phyloP scores from a whole-genome alignment of 2,113 vertebrate genomes.

The Nannospalax galili region DNA sequence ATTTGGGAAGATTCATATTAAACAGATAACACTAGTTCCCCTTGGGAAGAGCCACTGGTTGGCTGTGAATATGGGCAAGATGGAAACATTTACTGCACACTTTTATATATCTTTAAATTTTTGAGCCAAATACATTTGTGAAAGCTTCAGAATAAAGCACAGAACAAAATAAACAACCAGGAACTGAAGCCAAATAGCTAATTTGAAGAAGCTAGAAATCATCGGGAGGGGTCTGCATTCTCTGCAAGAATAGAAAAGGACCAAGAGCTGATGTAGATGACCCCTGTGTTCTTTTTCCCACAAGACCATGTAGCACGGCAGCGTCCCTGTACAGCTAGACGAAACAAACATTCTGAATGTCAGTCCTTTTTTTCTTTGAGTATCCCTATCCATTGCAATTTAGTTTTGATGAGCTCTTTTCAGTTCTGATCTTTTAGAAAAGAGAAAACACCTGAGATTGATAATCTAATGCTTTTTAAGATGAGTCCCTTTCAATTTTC shows the following conservation, averaged over 20 bases:
- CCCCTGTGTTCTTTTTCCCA: neutral
- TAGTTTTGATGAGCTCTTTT: neutral
- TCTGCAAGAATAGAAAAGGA: neutral
- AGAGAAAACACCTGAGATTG: neutral
- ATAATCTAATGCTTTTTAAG: constrained; percentile 11
- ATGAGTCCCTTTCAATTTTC: constrained; percentile 15
- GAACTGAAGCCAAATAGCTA: constrained; percentile 3
- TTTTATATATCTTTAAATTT: neutral
- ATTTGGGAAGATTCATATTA: neutral
- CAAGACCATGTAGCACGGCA: neutral
- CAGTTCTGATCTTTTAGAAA: constrained; percentile 1
- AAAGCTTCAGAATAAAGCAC: neutral
- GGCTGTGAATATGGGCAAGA: neutral
- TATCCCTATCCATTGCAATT: neutral
- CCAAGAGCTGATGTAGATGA: neutral
- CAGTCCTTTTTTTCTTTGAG: neutral
- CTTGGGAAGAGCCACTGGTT: neutral
- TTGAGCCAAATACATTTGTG: neutral
- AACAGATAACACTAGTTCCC: neutral
- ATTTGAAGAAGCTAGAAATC: neutral
- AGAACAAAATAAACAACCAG: neutral
- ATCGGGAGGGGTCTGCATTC: neutral
- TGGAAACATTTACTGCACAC: neutral
- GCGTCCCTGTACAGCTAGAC: neutral
- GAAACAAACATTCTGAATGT: neutral